phyloP scores from a whole-genome alignment of 2,113 vertebrate species.

The Castor canadensis region DNA sequence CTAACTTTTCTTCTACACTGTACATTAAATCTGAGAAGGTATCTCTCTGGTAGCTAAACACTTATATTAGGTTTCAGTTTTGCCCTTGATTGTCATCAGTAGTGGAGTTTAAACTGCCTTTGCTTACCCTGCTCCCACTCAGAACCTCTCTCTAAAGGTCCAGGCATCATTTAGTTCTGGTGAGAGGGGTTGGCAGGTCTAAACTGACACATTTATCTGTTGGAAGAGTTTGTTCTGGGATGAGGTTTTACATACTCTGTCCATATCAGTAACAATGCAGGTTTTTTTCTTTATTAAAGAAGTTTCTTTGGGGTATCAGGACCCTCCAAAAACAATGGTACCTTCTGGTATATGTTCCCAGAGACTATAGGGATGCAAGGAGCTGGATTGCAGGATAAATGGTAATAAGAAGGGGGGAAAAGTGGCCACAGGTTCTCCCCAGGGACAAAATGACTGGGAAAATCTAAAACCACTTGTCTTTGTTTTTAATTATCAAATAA shows the following conservation, averaged over 20 bases:
- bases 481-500: neutral
- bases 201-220: neutral
- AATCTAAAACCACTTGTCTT: neutral
- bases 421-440: accelerated
- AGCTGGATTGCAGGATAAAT: neutral
- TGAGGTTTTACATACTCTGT: neutral
- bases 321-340: neutral
- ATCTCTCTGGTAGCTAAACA: neutral
- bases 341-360: neutral
- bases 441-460: neutral
- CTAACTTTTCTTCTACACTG: neutral
- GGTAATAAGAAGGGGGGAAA: neutral
- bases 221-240: neutral
- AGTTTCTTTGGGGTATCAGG: neutral
- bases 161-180: neutral
- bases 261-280: neutral
- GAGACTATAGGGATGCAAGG: neutral
- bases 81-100: neutral
- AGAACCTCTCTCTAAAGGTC: neutral
- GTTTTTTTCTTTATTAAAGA: neutral
- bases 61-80: neutral
- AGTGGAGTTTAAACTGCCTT: neutral
- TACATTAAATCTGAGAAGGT: neutral
- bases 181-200: neutral
- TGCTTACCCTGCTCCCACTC: neutral